Percentiles rank a stretch among this genome's conserved stretches.
Evolutionary conservation across 2,888 invertebrate genomes (phyloP).

Genomic region (Hymenopus coronatus): DNA sequence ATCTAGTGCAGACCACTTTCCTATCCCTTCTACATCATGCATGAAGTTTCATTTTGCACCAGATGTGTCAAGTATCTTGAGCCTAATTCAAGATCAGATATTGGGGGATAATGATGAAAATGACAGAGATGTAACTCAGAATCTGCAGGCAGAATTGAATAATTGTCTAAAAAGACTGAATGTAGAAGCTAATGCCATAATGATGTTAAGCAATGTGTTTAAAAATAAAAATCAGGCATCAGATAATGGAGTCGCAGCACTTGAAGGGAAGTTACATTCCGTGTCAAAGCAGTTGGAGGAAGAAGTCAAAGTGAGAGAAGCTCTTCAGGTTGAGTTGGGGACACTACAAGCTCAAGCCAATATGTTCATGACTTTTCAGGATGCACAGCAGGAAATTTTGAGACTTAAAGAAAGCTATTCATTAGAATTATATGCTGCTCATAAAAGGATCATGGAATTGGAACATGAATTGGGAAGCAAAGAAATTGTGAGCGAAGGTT

Average conservation of each 20-base stretch:
- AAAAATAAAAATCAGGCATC: neutral
- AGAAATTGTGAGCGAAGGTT: conserved; percentile 55
- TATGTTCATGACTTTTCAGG: neutral
- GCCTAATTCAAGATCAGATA: conserved; percentile 60
- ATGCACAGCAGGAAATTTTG: conserved; percentile 3
- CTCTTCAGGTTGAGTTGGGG: neutral
- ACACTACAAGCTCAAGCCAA: neutral
- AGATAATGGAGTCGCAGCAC: neutral
- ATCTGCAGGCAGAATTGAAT: conserved; percentile 64
- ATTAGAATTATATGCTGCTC: neutral
- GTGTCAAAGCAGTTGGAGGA: conserved; percentile 11
- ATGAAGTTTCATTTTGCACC: conserved; percentile 67
- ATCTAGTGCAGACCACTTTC: neutral
- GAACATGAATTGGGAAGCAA: conserved; percentile 39
- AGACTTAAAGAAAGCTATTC: neutral
- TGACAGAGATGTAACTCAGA: conserved; percentile 52
- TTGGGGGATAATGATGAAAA: conserved; percentile 56
- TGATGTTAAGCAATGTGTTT: neutral
- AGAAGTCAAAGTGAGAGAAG: conserved; percentile 16
- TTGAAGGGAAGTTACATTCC: conserved; percentile 11
- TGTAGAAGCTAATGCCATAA: conserved; percentile 54
- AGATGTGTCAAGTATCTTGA: conserved; percentile 58
- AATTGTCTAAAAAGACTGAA: conserved; percentile 64
- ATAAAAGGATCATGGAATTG: neutral
- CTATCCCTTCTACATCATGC: neutral